Percentiles rank a stretch among this genome's conserved stretches.
phyloP scores from a whole-genome alignment of 2,888 invertebrate species.

The Drosophila tripunctata region DNA sequence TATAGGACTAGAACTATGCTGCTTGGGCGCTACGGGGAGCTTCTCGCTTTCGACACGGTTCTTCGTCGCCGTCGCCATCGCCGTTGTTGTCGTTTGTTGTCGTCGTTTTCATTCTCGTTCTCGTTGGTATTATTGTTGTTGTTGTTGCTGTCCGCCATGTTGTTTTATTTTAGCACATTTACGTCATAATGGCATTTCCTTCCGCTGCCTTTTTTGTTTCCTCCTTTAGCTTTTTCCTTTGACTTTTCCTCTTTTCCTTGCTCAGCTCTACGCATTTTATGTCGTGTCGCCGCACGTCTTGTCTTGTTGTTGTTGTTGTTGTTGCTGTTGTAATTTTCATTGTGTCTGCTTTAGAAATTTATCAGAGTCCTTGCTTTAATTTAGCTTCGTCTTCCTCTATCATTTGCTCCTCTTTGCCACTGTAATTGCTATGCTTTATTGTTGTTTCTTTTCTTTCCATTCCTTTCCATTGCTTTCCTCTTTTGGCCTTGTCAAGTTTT shows the following conservation, averaged over 20 bases:
- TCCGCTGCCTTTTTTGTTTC: slow-evolving; percentile 62
- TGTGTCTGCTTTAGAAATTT: slow-evolving; percentile 64
- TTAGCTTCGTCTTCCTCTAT: slow-evolving; percentile 53
- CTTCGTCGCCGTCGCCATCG: slow-evolving; percentile 29
- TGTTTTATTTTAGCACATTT: slow-evolving; percentile 81
- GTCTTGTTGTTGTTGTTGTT: slow-evolving; percentile 19
- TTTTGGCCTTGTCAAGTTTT: slow-evolving; percentile 23
- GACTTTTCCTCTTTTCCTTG: slow-evolving; percentile 64
- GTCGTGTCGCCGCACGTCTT: slow-evolving; percentile 25
- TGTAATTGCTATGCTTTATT: slow-evolving; percentile 69
- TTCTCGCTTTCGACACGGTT: slow-evolving; percentile 71
- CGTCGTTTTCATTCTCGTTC: slow-evolving; percentile 23
- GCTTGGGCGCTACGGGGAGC: slow-evolving; percentile 51
- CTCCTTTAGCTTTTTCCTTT: slow-evolving; percentile 47
- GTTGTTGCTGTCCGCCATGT: slow-evolving; percentile 74
- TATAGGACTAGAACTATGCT: slow-evolving; percentile 20
- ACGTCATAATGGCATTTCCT: slow-evolving; percentile 81
- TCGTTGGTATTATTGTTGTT: slow-evolving; percentile 27
- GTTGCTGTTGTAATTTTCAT: slow-evolving; percentile 59
- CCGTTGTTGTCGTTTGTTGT: slow-evolving; percentile 20
- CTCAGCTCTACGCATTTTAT: slow-evolving; percentile 65
- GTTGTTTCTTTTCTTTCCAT: slow-evolving; percentile 24
- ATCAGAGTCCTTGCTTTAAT: slow-evolving; percentile 55
- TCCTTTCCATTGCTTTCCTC: slow-evolving; percentile 8
- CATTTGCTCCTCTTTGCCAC: slow-evolving; percentile 33